Evolutionary conservation across 53 echinoderm and acorn worm species (phyloP).

Genomic region (Holothuria scabra): DNA sequence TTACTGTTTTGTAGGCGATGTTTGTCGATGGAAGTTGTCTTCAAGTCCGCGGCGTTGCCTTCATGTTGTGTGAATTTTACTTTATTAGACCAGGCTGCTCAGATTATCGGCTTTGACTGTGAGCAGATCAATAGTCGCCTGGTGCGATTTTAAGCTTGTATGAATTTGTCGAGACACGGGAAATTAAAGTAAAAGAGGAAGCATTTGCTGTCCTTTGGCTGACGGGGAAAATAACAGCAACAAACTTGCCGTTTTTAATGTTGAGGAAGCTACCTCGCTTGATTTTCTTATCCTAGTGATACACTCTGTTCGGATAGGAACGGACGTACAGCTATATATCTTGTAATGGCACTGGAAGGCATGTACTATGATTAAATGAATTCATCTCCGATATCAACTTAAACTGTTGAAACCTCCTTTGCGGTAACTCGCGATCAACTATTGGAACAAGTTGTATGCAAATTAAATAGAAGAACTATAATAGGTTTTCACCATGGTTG

Average conservation of each 20-base stretch:
- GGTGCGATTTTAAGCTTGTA: conserved; percentile 33
- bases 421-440: not conserved
- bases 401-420: not conserved
- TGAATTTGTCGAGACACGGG: conserved; percentile 43
- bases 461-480: not conserved
- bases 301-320: conserved; percentile 3
- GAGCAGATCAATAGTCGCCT: conserved; percentile 24
- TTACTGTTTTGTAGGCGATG: no score
- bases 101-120: conserved; percentile 13
- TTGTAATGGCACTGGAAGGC: not conserved
- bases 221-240: conserved; percentile 6
- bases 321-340: not conserved
- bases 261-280: no score
- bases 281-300: no score
- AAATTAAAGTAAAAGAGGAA: conserved; percentile 7
- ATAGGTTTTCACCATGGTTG: not conserved
- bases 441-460: conserved; percentile 6
- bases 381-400: not conserved
- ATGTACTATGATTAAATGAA: not conserved
- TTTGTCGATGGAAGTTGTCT: no score
- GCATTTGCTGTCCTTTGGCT: conserved; percentile 28
- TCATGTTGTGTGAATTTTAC: not conserved
- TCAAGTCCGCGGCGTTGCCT: not conserved
- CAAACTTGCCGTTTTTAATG: not conserved
- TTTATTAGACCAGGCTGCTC: not conserved